phyloP scores from a whole-genome alignment of 2,113 vertebrate species.

The Nycticryphes semicollaris region DNA sequence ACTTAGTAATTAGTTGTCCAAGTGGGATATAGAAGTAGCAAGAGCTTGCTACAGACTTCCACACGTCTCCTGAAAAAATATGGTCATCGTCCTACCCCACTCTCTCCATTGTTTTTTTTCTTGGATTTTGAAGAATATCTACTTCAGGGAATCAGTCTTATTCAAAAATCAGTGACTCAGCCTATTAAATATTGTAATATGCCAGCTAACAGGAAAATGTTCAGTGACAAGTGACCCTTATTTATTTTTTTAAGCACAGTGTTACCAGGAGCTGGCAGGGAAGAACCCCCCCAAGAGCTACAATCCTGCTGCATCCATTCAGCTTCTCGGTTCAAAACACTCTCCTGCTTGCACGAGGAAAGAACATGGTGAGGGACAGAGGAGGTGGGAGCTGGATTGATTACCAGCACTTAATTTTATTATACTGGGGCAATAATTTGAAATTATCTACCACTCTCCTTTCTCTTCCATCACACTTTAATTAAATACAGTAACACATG shows the following conservation, averaged over 20 bases:
- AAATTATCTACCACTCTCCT: background rate
- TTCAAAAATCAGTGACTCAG: background rate
- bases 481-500: background rate
- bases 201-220: background rate
- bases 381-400: background rate
- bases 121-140: background rate
- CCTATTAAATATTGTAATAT: background rate
- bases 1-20: background rate
- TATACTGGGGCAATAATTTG: background rate
- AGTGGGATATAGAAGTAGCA: background rate
- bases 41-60: background rate
- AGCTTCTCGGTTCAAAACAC: background rate
- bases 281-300: background rate
- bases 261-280: background rate
- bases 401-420: background rate
- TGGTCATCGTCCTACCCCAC: accelerated
- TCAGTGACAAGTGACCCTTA: background rate
- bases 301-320: accelerated
- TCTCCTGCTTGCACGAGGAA: background rate
- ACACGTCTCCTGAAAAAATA: background rate
- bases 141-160: background rate
- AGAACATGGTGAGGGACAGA: background rate
- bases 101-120: too few species aligned
- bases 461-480: background rate
- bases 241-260: background rate